phyloP scores from a whole-genome alignment of 2,888 invertebrate genomes.

The Drosophila vallismaia region DNA sequence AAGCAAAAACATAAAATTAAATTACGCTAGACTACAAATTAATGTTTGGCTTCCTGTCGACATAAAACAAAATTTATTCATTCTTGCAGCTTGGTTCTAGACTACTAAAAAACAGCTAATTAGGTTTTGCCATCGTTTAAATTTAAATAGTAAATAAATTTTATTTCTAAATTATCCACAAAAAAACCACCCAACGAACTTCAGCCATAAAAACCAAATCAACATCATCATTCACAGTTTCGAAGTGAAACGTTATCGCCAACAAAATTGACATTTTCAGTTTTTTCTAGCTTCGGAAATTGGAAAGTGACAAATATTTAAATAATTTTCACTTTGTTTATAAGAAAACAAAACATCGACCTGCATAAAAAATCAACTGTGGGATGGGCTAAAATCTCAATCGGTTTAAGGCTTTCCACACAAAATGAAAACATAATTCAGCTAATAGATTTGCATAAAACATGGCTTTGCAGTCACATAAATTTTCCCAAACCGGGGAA shows the following conservation, averaged over 20 bases:
- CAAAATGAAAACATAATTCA: slow-evolving; percentile 78
- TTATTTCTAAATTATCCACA: not conserved
- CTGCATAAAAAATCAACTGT: slow-evolving; percentile 62
- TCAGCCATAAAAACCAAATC: slow-evolving; percentile 29
- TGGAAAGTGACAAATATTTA: slow-evolving; percentile 72
- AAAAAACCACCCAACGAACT: not conserved
- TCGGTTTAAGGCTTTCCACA: slow-evolving; percentile 55
- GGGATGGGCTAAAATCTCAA: slow-evolving; percentile 63
- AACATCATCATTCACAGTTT: slow-evolving; percentile 27
- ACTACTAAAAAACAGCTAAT: slow-evolving; percentile 12
- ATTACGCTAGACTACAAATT: slow-evolving; percentile 47
- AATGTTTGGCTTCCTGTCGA: slow-evolving; percentile 35
- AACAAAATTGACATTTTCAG: slow-evolving; percentile 8
- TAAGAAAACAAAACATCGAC: slow-evolving; percentile 56
- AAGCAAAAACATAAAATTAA: slow-evolving; percentile 35
- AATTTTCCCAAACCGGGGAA: slow-evolving; percentile 53
- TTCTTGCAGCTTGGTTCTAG: not conserved
- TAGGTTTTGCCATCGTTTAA: not conserved
- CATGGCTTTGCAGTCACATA: slow-evolving; percentile 70
- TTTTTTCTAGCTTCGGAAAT: slow-evolving; percentile 16
- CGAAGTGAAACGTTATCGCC: slow-evolving; percentile 30
- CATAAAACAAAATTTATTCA: slow-evolving; percentile 37
- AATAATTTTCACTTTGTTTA: slow-evolving; percentile 69
- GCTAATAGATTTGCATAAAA: slow-evolving; percentile 71
- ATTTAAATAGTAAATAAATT: slow-evolving; percentile 2